Base-by-base conservation (phyloP, 2,797 vertebrate genomes). In the Tokudaia muenninki region DNA sequence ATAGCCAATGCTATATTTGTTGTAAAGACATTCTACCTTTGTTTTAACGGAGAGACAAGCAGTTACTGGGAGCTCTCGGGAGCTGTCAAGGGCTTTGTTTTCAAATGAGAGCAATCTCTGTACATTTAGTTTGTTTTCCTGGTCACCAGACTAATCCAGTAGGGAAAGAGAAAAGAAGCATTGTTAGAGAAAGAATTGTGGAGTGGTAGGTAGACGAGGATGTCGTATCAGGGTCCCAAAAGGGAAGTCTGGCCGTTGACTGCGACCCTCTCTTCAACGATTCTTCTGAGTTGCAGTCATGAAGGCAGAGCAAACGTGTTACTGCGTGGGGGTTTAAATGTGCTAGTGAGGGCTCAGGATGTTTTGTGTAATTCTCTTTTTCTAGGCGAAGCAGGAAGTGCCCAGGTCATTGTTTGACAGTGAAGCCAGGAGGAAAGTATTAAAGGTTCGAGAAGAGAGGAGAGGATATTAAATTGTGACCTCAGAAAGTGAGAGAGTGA, bases 401-500 rank as follows among this genome's bases (percentile, higher is more conserved):
- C 44, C 65, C 31, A 74, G 57, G 91, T 88, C 74, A 52, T 52
- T 37, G 24, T 92, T 52, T 86, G 59, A 87, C 55, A 94, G 83
- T 65, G 31, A 59, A 61, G 37, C 50, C 41, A 70, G 65, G n/a
- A 47, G 83, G 87, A 91, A 93, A 41, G 41, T 95, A 86, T 81
- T 87, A 52, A 92, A 97, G 79, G 57, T 92, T 95, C 61, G 74
- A 89, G n/a, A 63, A 79, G 88, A 83, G 12, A 78, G 50, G 10
- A 75, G 41, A 95, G 44, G 80, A 74, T 93, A 90, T 63, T 93
- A 94, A 93, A 92, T 92, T 55, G 83, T 88, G 34, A 37, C 50
- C 57, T 22, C 90, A 63, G 75, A 90, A 72, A 37, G 50, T 19
- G 47, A 37, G 57, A 81, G 91, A 86, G 72, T 90, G 65, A 95